Evolutionary conservation across 1,140 invertebrate species (phyloP), one percentile per base, ranked within the genome.

Genomic region (Callitettix versicolor): DNA sequence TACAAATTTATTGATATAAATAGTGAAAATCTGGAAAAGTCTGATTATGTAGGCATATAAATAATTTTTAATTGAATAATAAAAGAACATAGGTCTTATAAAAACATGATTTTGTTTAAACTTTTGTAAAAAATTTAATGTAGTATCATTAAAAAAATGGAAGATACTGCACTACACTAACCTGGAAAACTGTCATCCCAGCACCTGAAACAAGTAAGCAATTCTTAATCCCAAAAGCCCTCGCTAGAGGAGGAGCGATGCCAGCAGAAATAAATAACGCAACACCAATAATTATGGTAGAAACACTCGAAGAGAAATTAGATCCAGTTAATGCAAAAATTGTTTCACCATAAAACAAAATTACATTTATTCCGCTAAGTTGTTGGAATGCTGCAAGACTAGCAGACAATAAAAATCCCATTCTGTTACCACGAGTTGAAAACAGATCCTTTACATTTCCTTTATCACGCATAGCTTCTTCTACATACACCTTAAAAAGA

Each of bases 211-310:
- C 72, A 3, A 88, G 66, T 0, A 93, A 72, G 11, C 93, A 71
- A 2, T 82, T 69, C 33, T 81, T 76, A 56, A 90, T 77, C 7
- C 89, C 89, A 14, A 81, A 72, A 42, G 77, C 76, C 62, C 91
- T 88, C n/a, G 87, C 85, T 14, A 91, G 70, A 1, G 85, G 55
- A 0, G 85, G 83, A 1, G 86, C 84, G 0, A 82, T 67, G 1
- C 68, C 71, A 1, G 84, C 84, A 0, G 86, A 80, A 1, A 78
- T 41, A 1, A 91, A 69, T 70, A 85, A 82, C 0, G 90, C 83
- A n/a, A 74, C 62, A 12, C 88, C 90, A 56, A 94, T 77, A 22
- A 92, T 80, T 48, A 92, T 91, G 1, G 89, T 82, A 0, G 80
- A 79, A 24, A 82, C 66, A 18, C 75, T 72, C 0, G 80, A 69